Evolutionary conservation across 2,113 vertebrate genomes (phyloP).

Genomic region (Myxocyprinus asiaticus): DNA sequence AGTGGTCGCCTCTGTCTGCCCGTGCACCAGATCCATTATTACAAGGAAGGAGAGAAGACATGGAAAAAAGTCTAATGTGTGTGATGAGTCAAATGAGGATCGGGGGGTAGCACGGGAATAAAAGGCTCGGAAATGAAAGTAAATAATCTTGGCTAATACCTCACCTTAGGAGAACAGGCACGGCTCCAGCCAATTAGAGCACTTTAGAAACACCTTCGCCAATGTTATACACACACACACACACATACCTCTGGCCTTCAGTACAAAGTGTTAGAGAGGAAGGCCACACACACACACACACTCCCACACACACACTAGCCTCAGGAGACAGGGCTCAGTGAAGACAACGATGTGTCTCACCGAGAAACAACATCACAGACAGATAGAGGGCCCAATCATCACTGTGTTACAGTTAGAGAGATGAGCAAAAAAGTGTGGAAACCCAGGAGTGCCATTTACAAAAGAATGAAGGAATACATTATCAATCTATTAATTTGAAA

Average conservation of each 20-base stretch:
- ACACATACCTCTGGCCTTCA: constrained; percentile 54
- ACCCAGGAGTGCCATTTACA: too few relatives aligned
- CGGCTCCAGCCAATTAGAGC: constrained; percentile 66
- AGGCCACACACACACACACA: neutral
- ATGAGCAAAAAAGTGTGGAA: too few relatives aligned
- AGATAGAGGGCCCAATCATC: too few relatives aligned
- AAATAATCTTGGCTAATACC: constrained; percentile 99
- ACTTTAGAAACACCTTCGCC: constrained; percentile 78
- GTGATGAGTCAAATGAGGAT: constrained; percentile 99
- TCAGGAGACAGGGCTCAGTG: neutral
- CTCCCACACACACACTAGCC: too few relatives aligned
- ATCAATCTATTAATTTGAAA: too few relatives aligned
- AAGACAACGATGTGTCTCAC: constrained; percentile 1
- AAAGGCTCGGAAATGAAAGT: constrained; percentile 97
- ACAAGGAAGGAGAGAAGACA: constrained; percentile 70
- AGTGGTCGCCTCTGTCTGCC: constrained; percentile 84
- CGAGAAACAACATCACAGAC: constrained; percentile 25
- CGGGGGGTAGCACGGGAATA: constrained; percentile 96
- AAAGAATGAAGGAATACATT: too few relatives aligned
- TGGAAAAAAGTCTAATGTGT: constrained; percentile 76
- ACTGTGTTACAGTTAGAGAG: too few relatives aligned
- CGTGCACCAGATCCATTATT: constrained; percentile 88
- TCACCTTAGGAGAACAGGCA: constrained; percentile 91
- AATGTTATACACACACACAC: constrained; percentile 3
- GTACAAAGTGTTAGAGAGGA: constrained; percentile 1